Conservation (phyloP, 2,888 invertebrate species). For the Augochlorella aurata region DNA sequence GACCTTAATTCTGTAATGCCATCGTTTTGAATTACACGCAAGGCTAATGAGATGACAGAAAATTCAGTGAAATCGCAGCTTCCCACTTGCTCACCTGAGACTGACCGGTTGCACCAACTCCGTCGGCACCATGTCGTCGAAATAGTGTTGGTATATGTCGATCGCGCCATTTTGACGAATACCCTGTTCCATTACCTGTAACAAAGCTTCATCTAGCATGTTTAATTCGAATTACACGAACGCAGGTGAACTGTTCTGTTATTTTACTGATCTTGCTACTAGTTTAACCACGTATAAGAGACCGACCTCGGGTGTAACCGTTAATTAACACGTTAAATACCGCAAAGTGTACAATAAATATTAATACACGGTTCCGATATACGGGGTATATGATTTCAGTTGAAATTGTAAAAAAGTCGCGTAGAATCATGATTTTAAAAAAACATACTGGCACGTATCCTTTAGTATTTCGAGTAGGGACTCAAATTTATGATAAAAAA, state of each 20-base stretch:
- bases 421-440: too few relatives aligned
- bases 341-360: too few relatives aligned
- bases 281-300: not conserved
- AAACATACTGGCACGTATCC: too few relatives aligned
- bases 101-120: slow-evolving; percentile 86
- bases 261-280: not conserved
- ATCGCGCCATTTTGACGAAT: slow-evolving; percentile 96
- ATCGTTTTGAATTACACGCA: not conserved
- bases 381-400: too few relatives aligned
- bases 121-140: slow-evolving; percentile 88
- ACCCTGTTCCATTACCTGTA: slow-evolving; percentile 92
- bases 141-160: slow-evolving; percentile 96
- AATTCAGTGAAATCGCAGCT: slow-evolving; percentile 8
- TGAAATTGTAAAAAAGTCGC: too few relatives aligned
- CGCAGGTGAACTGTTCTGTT: not conserved
- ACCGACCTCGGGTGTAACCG: too few relatives aligned
- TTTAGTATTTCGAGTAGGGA: too few relatives aligned
- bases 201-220: not conserved
- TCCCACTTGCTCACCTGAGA: slow-evolving; percentile 67
- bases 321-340: too few relatives aligned
- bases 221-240: not conserved
- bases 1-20: not conserved
- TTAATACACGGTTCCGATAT: too few relatives aligned
- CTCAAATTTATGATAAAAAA: too few relatives aligned
- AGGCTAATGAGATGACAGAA: not conserved